Percentiles rank a stretch among this genome's conserved stretches.
phyloP scores from a whole-genome alignment of 2,797 vertebrate species.

The Sciurus carolinensis region DNA sequence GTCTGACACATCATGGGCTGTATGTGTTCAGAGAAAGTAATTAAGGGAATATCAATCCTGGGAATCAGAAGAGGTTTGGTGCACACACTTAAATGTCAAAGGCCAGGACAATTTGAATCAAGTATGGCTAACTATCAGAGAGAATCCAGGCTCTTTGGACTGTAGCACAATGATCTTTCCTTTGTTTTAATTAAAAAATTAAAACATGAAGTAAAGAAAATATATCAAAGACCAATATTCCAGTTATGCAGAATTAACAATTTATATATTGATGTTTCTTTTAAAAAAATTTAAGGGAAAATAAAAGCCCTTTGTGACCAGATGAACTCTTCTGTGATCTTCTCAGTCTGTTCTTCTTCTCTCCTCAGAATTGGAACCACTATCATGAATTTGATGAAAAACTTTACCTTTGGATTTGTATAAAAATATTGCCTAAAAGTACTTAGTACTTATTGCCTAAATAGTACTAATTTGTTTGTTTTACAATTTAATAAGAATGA shows the following conservation, averaged over 20 bases:
- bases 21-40: background rate
- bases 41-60: background rate
- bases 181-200: background rate
- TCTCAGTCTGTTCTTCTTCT: background rate
- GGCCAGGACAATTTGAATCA: background rate
- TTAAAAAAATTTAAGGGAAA: background rate
- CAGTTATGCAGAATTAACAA: background rate
- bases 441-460: background rate
- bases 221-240: background rate
- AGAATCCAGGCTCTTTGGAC: background rate
- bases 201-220: background rate
- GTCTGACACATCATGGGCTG: background rate
- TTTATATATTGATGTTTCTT: background rate
- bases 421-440: background rate
- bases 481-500: background rate
- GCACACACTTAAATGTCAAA: background rate
- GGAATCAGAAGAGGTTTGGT: background rate
- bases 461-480: background rate
- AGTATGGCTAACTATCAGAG: background rate
- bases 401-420: background rate
- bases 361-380: background rate
- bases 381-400: background rate
- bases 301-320: background rate
- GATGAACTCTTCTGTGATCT: background rate
- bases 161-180: background rate